Evolutionary conservation across 1,140 invertebrate species (phyloP).

Genomic region (Telenomus remus): DNA sequence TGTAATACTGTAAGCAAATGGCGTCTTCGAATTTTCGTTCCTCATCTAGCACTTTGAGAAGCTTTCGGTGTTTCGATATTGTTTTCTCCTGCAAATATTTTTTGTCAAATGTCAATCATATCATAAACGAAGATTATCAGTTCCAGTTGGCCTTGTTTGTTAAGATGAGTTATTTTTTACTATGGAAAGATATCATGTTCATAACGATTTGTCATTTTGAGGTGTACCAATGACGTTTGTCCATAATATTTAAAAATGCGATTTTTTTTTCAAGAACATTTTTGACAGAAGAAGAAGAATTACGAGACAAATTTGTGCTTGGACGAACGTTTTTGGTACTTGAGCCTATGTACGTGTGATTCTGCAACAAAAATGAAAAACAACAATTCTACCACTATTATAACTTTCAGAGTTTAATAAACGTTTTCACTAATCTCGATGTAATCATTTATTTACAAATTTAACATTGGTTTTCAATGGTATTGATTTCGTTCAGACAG

Average conservation of each 20-base stretch:
- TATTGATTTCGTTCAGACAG: not conserved
- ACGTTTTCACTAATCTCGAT: conserved; percentile 64
- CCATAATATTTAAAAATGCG: not conserved
- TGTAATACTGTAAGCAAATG: conserved; percentile 22
- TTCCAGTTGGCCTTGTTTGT: conserved; percentile 3
- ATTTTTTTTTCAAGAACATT: not conserved
- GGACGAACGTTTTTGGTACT: conserved; percentile 10
- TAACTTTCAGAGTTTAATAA: conserved; percentile 70
- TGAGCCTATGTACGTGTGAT: conserved; percentile 62
- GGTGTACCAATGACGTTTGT: conserved; percentile 15
- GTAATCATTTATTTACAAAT: conserved; percentile 3
- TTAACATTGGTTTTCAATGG: conserved; percentile 1
- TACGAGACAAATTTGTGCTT: not conserved
- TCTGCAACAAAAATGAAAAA: conserved; percentile 62
- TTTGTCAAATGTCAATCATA: conserved; percentile 10
- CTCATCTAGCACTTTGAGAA: not conserved
- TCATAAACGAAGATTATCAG: conserved; percentile 9
- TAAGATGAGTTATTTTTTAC: conserved; percentile 6
- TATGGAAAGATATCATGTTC: conserved; percentile 5
- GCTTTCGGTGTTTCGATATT: too few relatives aligned
- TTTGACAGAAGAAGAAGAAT: not conserved
- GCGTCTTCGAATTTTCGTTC: conserved; percentile 4
- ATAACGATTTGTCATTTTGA: not conserved
- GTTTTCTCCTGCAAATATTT: not conserved
- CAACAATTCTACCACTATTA: conserved; percentile 67